Percentiles rank a stretch among this genome's conserved stretches.
phyloP scores from a whole-genome alignment of 2,888 invertebrate species.

The Monopis laevigella region DNA sequence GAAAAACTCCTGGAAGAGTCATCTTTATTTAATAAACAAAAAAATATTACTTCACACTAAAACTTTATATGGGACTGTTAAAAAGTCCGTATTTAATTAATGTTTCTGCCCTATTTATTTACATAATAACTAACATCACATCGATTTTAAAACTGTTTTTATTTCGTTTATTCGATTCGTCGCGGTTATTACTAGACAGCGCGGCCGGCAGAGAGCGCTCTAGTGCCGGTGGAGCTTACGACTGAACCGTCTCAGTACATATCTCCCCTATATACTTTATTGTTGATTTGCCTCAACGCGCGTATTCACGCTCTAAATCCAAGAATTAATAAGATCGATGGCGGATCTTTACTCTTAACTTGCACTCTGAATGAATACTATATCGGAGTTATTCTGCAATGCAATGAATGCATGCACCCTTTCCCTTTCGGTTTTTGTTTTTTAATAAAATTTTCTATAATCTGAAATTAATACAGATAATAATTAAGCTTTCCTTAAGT shows the following conservation, averaged over 20 bases:
- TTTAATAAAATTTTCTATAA: too few species aligned
- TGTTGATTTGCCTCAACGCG: slow-evolving; percentile 53
- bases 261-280: slow-evolving; percentile 57
- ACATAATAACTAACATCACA: slow-evolving; percentile 63
- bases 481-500: too few species aligned
- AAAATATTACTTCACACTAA: slow-evolving; percentile 38
- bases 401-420: too few species aligned
- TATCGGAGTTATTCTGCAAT: too few species aligned
- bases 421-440: too few species aligned
- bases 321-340: slow-evolving; percentile 38
- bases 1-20: slow-evolving; percentile 55
- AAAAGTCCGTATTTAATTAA: slow-evolving; percentile 35
- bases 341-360: slow-evolving; percentile 1
- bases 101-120: slow-evolving; percentile 60
- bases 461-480: too few species aligned
- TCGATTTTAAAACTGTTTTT: slow-evolving; percentile 25
- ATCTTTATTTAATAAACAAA: slow-evolving; percentile 30
- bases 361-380: background rate
- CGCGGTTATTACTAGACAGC: background rate
- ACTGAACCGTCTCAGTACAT: slow-evolving; percentile 29
- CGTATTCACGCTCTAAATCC: slow-evolving; percentile 61
- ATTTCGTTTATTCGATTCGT: background rate
- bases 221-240: slow-evolving; percentile 19
- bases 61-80: slow-evolving; percentile 26
- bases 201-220: background rate